phyloP scores from a whole-genome alignment of 2,113 vertebrate genomes.

The Pygoscelis adeliae region DNA sequence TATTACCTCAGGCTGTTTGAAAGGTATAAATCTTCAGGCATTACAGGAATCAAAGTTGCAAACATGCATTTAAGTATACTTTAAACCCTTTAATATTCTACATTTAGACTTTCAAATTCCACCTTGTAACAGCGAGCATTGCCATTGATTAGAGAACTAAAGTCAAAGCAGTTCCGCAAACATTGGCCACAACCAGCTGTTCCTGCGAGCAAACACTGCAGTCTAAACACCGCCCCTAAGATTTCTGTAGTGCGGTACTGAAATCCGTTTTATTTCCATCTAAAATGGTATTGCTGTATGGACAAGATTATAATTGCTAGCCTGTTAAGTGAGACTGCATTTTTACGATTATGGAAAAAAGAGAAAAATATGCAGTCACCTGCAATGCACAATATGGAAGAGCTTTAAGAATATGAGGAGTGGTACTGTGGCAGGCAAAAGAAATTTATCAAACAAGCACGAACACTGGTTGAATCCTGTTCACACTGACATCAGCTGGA shows the following conservation, averaged over 20 bases:
- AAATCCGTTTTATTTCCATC: background rate
- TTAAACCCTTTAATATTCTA: background rate
- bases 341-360: background rate
- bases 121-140: background rate
- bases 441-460: background rate
- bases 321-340: background rate
- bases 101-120: background rate
- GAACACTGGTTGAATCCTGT: background rate
- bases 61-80: background rate
- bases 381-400: background rate
- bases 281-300: background rate
- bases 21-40: background rate
- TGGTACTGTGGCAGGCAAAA: background rate
- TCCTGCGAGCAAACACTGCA: background rate
- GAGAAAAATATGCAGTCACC: background rate
- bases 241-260: background rate
- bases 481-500: background rate
- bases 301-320: background rate
- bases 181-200: background rate
- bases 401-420: background rate
- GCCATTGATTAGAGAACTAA: background rate
- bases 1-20: background rate
- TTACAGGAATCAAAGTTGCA: background rate
- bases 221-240: background rate
- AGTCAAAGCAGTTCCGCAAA: constrained; percentile 14